Percentiles rank a stretch among this genome's conserved stretches.
Evolutionary conservation across 2,888 invertebrate genomes (phyloP).

Genomic region (Mesodorylaimus sp.): DNA sequence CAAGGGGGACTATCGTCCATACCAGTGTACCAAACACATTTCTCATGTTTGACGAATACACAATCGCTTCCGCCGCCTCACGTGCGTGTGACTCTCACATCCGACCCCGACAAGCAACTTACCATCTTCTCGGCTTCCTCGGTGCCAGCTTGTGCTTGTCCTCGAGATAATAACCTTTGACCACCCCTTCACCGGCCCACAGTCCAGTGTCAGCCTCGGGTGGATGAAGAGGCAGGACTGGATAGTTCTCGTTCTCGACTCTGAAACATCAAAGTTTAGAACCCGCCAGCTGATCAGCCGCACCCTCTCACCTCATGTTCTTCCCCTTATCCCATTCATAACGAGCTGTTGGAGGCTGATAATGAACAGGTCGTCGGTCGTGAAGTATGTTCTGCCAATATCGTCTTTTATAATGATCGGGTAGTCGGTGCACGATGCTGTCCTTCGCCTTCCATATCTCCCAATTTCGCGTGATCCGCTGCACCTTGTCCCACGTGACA

Average conservation of each 20-base stretch:
- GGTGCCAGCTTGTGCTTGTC: constrained; percentile 6
- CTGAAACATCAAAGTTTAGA: background rate
- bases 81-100: background rate
- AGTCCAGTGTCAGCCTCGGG: constrained; percentile 61
- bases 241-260: constrained; percentile 5
- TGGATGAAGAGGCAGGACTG: constrained; percentile 49
- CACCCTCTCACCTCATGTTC: background rate
- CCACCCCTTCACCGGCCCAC: constrained; percentile 88
- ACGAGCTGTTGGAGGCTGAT: constrained; percentile 16
- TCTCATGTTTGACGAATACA: no score
- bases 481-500: constrained; percentile 9
- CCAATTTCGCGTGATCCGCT: constrained; percentile 5
- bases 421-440: constrained; percentile 20
- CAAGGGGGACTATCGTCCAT: no score
- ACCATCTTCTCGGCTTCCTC: background rate
- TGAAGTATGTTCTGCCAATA: constrained; percentile 23
- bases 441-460: constrained; percentile 9
- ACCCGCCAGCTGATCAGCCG: background rate
- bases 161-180: constrained; percentile 52
- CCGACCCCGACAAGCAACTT: background rate
- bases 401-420: constrained; percentile 30
- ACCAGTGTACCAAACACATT: no score
- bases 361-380: constrained; percentile 33
- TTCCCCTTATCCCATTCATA: background rate
- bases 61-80: no score